phyloP scores from a whole-genome alignment of 2,797 vertebrate species.

The Ispidina lecontei region DNA sequence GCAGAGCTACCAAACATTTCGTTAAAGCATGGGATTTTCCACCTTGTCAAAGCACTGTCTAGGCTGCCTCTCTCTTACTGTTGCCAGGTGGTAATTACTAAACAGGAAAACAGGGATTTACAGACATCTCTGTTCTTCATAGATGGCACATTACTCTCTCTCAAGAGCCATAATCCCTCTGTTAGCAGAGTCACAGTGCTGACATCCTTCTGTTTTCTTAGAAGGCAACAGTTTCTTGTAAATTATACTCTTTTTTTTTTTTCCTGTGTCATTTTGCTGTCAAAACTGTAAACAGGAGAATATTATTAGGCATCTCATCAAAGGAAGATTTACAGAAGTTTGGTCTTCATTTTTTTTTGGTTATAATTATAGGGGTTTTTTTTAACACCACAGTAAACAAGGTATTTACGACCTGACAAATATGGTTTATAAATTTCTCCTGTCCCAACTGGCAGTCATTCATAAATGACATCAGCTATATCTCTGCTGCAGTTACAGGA shows the following conservation, averaged over 20 bases:
- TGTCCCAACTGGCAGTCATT: background rate
- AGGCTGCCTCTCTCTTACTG: background rate
- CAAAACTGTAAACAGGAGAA: background rate
- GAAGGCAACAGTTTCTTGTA: background rate
- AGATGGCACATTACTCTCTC: background rate
- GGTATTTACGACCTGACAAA: background rate
- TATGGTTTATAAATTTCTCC: background rate
- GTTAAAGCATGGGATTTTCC: background rate
- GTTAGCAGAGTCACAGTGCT: background rate
- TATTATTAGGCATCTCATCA: background rate
- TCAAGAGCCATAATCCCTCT: background rate
- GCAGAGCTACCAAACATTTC: background rate
- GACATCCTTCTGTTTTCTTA: slow-evolving; percentile 19
- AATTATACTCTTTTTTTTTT: background rate
- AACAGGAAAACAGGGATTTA: slow-evolving; percentile 13
- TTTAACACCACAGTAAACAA: background rate
- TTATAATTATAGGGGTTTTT: background rate
- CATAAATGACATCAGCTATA: background rate
- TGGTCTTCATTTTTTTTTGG: background rate
- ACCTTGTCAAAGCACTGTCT: background rate
- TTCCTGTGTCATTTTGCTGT: background rate
- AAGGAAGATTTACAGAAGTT: background rate
- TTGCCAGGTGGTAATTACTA: slow-evolving; percentile 1
- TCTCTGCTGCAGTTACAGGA: background rate
- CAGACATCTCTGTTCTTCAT: background rate